Percentiles rank a stretch among this genome's conserved stretches.
Conservation (phyloP, 2,113 vertebrate species). For the Brachionichthys hirsutus region DNA sequence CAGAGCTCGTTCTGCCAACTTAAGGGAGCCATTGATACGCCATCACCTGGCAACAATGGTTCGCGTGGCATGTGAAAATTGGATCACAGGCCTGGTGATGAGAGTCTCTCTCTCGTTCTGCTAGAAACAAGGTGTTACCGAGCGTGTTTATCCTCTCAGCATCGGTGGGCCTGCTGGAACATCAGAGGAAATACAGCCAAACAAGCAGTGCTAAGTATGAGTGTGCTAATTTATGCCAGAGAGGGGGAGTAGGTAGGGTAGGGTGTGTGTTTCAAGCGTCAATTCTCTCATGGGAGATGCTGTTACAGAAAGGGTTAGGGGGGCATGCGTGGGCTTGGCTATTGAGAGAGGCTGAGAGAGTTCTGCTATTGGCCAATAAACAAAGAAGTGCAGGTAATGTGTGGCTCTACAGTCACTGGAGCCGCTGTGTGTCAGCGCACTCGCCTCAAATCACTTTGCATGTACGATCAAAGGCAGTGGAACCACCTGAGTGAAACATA, state of each 20-base stretch:
- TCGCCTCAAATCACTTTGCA: slow-evolving; percentile 30
- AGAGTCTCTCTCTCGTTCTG: slow-evolving; percentile 52
- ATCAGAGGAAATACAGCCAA: slow-evolving; percentile 29
- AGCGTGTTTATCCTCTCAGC: slow-evolving; percentile 45
- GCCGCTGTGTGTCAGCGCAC: slow-evolving; percentile 42
- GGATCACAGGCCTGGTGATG: slow-evolving; percentile 47
- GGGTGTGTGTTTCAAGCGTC: slow-evolving; percentile 7
- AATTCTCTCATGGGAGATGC: slow-evolving; percentile 31
- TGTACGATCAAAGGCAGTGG: slow-evolving; percentile 51
- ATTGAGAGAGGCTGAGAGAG: slow-evolving; percentile 21
- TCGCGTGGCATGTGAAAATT: slow-evolving; percentile 43
- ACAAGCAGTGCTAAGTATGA: slow-evolving; percentile 19
- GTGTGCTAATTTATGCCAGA: slow-evolving; percentile 31
- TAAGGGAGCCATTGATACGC: slow-evolving; percentile 40
- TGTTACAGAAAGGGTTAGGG: slow-evolving; percentile 36
- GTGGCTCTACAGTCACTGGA: slow-evolving; percentile 15
- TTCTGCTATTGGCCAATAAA: slow-evolving; percentile 13
- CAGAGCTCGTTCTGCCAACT: slow-evolving; percentile 12
- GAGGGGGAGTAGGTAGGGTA: neutral
- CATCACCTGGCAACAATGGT: slow-evolving; percentile 67
- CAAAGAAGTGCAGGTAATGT: slow-evolving; percentile 13
- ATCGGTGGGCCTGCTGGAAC: slow-evolving; percentile 1
- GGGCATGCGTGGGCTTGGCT: slow-evolving; percentile 27
- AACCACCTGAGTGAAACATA: slow-evolving; percentile 37
- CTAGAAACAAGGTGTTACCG: slow-evolving; percentile 48